Base-by-base conservation (phyloP, 2,888 invertebrate species). In the Colostygia pectinataria region DNA sequence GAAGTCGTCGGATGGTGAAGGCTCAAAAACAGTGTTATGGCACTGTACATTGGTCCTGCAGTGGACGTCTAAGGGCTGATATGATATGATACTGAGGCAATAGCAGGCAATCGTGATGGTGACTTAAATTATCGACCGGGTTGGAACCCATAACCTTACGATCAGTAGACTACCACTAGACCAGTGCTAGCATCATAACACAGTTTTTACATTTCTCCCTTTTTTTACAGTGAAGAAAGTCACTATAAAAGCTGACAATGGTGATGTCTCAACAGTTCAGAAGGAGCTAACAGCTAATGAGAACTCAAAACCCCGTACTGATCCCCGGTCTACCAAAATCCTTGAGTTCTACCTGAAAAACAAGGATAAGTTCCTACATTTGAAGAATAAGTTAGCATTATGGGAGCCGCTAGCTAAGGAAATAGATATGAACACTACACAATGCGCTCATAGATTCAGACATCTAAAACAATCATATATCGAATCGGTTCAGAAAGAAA, bases 381-480 rank as follows among this genome's bases (percentile, higher is more conserved):
- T 15, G 2, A 63, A 74, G 13, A 84, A 81, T 45, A 85, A 84
- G 50, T 59, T 81, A 18, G 54, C 64, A 0, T 24, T 83, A 0
- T 89, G 89, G 90, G 78, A 80, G 4, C 44, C 66, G 0, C 25
- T 89, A 0, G 77, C 80, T 0, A 74, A 72, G 32, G 74, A 84
- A 46, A 71, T 88, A 1, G 80, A 77, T 0, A 67, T 89, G 9
- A 65, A 80, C 0, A 73, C 82, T 0, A 72, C 76, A 0, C 80
- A 89, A 48, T 87, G 88, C 20, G 83, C 85, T 0, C 84, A 88
- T 14, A 65, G 84, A 40, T 85, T 89, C 38, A 75, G 80, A 29
- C 82, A 83, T 45, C 55, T 88, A 0, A 88, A 88, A 55, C 83
- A 87, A 65, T 80, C 83, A 0, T 90, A 86, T 60, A 80, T 75